These are phyloP conservation scores for Sarcoramphus papa DNA, from an alignment of 2,797 vertebrate species.

Conservation along the genomic window DNA sequence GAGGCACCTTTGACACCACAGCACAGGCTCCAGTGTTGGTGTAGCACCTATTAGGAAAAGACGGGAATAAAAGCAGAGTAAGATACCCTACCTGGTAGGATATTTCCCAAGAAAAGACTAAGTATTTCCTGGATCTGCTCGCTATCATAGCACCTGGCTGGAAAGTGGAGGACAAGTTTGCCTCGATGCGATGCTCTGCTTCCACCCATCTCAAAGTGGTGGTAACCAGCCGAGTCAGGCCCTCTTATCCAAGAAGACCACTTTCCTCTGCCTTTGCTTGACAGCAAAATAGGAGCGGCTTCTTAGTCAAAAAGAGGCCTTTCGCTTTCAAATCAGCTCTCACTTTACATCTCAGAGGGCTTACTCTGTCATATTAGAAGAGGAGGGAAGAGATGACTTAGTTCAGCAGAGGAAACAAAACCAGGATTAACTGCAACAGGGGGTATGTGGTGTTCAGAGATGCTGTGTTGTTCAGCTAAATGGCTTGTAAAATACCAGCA, in stretches of 20 bases:
- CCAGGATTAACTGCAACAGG: not conserved
- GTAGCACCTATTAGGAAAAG: not conserved
- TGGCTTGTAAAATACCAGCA: not conserved
- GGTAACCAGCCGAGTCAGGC: not conserved
- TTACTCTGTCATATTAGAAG: not conserved
- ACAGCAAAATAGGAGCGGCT: not conserved
- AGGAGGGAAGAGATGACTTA: not conserved
- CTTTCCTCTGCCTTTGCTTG: not conserved
- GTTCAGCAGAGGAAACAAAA: not conserved
- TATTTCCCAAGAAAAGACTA: not conserved
- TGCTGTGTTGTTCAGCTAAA: not conserved
- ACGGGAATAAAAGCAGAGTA: not conserved
- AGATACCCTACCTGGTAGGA: not conserved
- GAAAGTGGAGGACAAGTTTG: not conserved
- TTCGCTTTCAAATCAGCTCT: not conserved
- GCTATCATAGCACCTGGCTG: not conserved
- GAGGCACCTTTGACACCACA: not conserved
- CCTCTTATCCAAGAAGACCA: not conserved
- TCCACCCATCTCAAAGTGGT: not conserved
- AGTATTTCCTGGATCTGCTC: not conserved
- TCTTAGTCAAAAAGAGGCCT: not conserved
- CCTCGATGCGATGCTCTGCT: fast-evolving
- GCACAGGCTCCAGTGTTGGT: too few relatives aligned
- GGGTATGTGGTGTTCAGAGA: not conserved
- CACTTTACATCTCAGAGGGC: not conserved